Evolutionary conservation across 2,888 invertebrate genomes (phyloP).

Genomic region (Ceriagrion tenellum): DNA sequence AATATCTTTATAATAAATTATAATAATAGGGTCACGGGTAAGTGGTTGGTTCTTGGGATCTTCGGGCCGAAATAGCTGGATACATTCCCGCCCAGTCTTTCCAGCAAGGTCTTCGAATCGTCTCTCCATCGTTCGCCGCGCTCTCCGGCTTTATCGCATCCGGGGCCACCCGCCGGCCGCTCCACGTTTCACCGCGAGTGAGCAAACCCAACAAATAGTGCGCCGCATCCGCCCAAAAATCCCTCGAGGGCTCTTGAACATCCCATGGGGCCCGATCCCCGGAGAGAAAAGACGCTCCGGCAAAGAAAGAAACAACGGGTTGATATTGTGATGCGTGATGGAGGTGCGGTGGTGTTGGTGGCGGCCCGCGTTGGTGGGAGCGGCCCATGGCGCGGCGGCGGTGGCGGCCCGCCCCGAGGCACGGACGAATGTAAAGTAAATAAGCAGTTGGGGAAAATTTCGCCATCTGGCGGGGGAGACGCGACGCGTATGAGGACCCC

Average conservation of each 20-base stretch:
- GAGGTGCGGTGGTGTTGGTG: neutral
- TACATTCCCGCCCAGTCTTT: too few species aligned
- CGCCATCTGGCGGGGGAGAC: slow-evolving; percentile 21
- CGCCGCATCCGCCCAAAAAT: neutral
- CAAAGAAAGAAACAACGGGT: neutral
- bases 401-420: neutral
- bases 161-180: too few species aligned
- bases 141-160: too few species aligned
- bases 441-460: slow-evolving; percentile 26
- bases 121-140: too few species aligned
- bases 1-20: too few species aligned
- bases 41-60: too few species aligned
- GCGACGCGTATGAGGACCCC: neutral
- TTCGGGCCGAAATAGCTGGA: too few species aligned
- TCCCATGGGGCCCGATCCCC: neutral
- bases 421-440: slow-evolving; percentile 21
- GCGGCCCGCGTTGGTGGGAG: neutral
- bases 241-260: neutral
- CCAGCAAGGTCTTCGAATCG: too few species aligned
- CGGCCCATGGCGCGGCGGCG: too few species aligned
- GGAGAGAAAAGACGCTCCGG: neutral
- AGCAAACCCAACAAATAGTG: neutral
- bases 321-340: neutral
- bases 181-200: neutral
- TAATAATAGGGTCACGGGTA: too few species aligned